Percentiles rank a stretch among this genome's conserved stretches.
phyloP scores from a whole-genome alignment of 92 coral and sea anemone species.

The Zoanthus solanderi region DNA sequence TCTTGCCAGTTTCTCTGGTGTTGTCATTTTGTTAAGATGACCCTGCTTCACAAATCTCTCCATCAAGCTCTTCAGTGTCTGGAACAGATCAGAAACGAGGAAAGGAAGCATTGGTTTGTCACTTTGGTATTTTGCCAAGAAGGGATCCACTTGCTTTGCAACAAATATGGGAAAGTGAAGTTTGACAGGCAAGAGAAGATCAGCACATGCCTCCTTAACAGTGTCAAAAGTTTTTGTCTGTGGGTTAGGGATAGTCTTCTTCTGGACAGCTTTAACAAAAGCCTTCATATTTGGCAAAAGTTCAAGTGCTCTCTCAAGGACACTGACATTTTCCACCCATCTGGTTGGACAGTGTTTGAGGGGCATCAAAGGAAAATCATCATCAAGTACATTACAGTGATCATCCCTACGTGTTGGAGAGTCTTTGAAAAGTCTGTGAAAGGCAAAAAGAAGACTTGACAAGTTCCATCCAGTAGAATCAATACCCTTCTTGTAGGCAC shows the following conservation, averaged over 20 bases:
- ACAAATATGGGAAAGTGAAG: neutral
- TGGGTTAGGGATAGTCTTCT: constrained; percentile 6
- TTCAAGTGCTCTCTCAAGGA: constrained; percentile 25
- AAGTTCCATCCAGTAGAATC: neutral
- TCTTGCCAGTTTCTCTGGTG: neutral
- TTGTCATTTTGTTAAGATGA: neutral
- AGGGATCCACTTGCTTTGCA: constrained; percentile 8
- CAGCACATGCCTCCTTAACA: neutral
- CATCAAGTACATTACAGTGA: neutral
- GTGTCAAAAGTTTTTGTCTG: neutral
- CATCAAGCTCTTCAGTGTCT: constrained; percentile 11
- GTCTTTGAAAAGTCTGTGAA: constrained; percentile 35
- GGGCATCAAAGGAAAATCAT: constrained; percentile 16
- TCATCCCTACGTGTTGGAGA: constrained; percentile 32
- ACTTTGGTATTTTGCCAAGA: neutral
- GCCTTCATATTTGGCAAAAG: constrained; percentile 3
- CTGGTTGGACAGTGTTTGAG: constrained; percentile 21
- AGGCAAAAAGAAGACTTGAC: neutral
- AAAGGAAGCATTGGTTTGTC: constrained; percentile 26
- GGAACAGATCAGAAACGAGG: constrained; percentile 2
- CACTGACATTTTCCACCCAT: constrained; percentile 29
- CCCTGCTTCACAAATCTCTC: constrained; percentile 20
- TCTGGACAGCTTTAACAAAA: constrained; percentile 10
- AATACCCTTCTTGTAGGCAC: constrained; percentile 25
- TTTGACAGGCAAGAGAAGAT: neutral